Percentiles rank a stretch among this genome's conserved stretches.
Conservation (phyloP, 92 coral and sea anemone genomes). For the Phymanthus crucifer region DNA sequence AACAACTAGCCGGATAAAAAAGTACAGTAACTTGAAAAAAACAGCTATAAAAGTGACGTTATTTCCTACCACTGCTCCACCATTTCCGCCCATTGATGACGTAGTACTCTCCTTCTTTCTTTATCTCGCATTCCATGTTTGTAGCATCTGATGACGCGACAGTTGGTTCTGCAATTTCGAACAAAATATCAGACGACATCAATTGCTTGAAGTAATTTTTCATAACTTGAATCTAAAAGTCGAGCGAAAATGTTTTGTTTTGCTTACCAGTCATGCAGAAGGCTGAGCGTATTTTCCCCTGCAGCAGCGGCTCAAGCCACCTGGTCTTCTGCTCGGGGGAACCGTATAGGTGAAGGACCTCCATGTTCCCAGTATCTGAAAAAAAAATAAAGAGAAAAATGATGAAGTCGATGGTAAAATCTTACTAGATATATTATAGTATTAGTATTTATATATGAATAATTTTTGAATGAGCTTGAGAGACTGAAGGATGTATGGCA, state of each 20-base stretch:
- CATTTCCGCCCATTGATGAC: constrained; percentile 92
- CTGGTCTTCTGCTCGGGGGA: constrained; percentile 79
- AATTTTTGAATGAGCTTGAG: too few species aligned
- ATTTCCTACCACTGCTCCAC: constrained; percentile 93
- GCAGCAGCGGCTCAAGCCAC: constrained; percentile 92
- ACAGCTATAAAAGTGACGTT: too few species aligned
- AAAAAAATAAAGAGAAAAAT: too few species aligned
- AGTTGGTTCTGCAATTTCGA: constrained; percentile 67
- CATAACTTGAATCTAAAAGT: too few species aligned
- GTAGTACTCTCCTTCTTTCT: constrained; percentile 56
- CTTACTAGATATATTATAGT: too few species aligned
- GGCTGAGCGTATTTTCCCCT: constrained; percentile 89
- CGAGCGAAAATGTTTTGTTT: neutral
- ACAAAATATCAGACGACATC: neutral
- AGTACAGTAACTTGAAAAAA: too few species aligned
- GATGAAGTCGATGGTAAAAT: too few species aligned
- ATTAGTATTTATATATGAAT: too few species aligned
- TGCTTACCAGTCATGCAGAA: constrained; percentile 95
- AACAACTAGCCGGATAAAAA: too few species aligned
- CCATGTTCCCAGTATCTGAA: too few species aligned
- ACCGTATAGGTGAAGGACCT: constrained; percentile 92
- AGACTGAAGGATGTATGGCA: too few species aligned
- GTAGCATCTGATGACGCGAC: constrained; percentile 99
- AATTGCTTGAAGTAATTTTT: too few species aligned
- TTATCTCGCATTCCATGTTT: constrained; percentile 93